These are phyloP conservation scores for Gibbula magus DNA, from an alignment of 2,888 invertebrate genomes.

Conservation along the genomic window DNA sequence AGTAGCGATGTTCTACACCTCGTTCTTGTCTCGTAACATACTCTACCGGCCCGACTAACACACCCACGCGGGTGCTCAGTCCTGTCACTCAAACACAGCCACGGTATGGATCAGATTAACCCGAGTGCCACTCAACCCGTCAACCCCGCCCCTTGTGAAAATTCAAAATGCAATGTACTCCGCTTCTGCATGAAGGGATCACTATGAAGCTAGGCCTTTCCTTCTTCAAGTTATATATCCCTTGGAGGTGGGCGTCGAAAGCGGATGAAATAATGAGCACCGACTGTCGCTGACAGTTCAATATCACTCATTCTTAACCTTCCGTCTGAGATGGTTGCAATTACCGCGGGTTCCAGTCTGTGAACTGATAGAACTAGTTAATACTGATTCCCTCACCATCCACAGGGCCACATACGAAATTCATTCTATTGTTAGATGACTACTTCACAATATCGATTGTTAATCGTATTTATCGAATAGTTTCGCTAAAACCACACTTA, in stretches of 20 bases:
- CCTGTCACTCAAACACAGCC: background rate
- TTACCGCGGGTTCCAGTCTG: background rate
- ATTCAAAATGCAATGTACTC: background rate
- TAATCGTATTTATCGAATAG: too few species aligned
- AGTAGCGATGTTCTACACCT: background rate
- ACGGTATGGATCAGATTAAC: background rate
- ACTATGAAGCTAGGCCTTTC: background rate
- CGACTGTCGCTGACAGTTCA: background rate
- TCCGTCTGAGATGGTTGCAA: background rate
- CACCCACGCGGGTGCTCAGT: background rate
- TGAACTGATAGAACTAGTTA: too few species aligned
- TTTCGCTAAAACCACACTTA: too few species aligned
- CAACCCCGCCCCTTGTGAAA: background rate
- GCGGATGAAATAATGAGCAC: background rate
- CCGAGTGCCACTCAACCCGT: background rate
- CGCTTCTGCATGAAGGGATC: background rate
- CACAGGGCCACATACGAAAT: too few species aligned
- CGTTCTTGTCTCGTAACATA: background rate
- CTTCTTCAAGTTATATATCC: background rate
- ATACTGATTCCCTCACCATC: too few species aligned
- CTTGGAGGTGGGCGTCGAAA: background rate
- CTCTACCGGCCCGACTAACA: background rate
- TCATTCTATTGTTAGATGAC: too few species aligned
- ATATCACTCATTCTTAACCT: too few species aligned
- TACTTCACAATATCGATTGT: too few species aligned